Conservation (phyloP, 2,797 vertebrate genomes). For the Lemur catta region DNA sequence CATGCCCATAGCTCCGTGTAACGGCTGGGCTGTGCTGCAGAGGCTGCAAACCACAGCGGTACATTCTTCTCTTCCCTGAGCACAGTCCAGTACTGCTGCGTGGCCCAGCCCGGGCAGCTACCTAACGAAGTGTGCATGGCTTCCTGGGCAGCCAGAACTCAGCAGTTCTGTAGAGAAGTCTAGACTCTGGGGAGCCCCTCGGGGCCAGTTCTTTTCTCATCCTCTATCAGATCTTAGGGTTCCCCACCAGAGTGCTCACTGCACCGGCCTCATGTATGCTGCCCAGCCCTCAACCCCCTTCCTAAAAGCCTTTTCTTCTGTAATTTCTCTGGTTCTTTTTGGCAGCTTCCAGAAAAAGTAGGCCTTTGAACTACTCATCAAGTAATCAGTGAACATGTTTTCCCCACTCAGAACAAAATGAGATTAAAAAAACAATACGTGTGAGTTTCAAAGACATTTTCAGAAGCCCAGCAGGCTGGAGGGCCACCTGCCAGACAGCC, state of each 20-base stretch:
- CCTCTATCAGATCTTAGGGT: neutral
- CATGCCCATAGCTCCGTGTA: neutral
- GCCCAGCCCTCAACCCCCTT: neutral
- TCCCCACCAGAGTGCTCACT: neutral
- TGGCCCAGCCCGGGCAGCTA: neutral
- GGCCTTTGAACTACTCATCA: neutral
- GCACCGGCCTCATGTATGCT: neutral
- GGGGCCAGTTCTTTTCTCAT: neutral
- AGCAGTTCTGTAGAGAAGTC: neutral
- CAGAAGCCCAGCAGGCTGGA: neutral
- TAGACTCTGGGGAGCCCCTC: neutral
- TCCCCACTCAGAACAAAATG: neutral
- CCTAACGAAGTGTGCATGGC: too few species aligned
- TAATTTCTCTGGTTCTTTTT: neutral
- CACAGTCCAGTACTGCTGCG: neutral
- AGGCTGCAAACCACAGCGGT: neutral
- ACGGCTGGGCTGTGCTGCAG: neutral
- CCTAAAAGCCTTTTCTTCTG: neutral
- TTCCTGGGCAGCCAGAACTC: neutral
- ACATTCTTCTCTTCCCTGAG: neutral
- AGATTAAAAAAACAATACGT: neutral
- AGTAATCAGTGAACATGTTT: neutral
- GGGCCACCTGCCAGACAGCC: neutral
- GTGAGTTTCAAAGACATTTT: neutral
- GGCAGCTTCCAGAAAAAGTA: neutral